Evolutionary conservation across 2,797 vertebrate species (phyloP).

Genomic region (Sciurus vulgaris): DNA sequence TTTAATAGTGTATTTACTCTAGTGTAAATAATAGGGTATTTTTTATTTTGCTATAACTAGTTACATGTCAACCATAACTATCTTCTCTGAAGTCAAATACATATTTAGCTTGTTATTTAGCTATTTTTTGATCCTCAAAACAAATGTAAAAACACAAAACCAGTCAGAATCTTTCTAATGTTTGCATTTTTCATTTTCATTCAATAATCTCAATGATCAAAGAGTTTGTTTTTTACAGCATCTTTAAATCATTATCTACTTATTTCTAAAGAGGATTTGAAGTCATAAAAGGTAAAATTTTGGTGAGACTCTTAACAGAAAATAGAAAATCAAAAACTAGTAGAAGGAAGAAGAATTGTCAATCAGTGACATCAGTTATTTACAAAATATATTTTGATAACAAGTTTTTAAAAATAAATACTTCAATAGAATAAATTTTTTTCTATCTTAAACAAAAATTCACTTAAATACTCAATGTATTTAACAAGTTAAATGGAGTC

Average conservation of each 20-base stretch:
- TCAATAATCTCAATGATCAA: not conserved
- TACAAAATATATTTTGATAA: not conserved
- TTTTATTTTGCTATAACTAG: not conserved
- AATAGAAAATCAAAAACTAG: not conserved
- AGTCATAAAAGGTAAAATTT: not conserved
- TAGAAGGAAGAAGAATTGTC: not conserved
- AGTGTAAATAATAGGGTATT: not conserved
- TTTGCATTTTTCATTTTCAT: not conserved
- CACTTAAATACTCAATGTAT: not conserved
- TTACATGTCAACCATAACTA: not conserved
- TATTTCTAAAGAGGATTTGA: not conserved
- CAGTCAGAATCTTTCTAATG: not conserved
- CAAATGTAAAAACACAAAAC: not conserved
- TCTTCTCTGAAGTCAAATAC: not conserved
- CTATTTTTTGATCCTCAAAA: not conserved
- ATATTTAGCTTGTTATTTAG: not conserved
- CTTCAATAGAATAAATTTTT: not conserved
- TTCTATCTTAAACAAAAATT: not conserved
- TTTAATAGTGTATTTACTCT: not conserved
- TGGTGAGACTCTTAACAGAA: not conserved
- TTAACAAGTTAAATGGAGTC: not conserved
- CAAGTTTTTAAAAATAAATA: not conserved
- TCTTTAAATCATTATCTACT: not conserved
- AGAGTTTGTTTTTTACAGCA: not conserved
- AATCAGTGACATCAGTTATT: not conserved